Evolutionary conservation across 1,140 invertebrate species (phyloP), one percentile per base, ranked within the genome.

Genomic region (Limonius californicus): DNA sequence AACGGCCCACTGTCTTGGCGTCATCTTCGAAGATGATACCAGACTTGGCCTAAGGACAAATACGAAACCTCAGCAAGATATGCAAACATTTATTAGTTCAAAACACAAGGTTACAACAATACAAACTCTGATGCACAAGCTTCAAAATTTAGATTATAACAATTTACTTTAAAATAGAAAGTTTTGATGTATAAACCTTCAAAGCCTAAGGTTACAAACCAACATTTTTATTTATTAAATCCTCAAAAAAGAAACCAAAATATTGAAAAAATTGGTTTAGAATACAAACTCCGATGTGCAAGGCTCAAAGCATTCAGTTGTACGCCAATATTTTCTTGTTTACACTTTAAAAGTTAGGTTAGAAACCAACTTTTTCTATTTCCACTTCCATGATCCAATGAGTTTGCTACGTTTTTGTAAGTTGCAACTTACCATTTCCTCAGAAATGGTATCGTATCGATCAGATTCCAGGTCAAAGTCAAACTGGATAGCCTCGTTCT

Each of bases 401-500:
- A n/a, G n/a, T n/a, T n/a, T n/a, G n/a, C n/a, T n/a, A n/a, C n/a
- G n/a, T n/a, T n/a, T n/a, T n/a, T n/a, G n/a, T n/a, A n/a, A n/a
- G n/a, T n/a, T n/a, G n/a, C n/a, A 15, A 64, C 73, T 76, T 77
- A 89, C 87, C 96, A 99, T 97, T 79, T 98, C 97, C 72, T 90
- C 87, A 47, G 95, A 94, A 60, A 99, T 92, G 74, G 95, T 91
- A 73, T 99, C 94, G 63, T 94, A 91, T 74, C 95, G 90, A 77
- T 99, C 97, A 57, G 83, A 84, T 66, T 89, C 86, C 64, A 98
- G 89, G 78, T 98, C 93, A 82, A 98, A 99, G 66, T 97, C 95
- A 82, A 99, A 99, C 78, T 99, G 95, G 70, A 99, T 98, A 7
- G 97, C 97, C 80, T 99, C 97, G 79, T 99, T 99, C 79, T 99